Evolutionary conservation across 2,888 invertebrate genomes (phyloP), one percentile per base, ranked within the genome.

Genomic region (Drosophila nr. medialis): DNA sequence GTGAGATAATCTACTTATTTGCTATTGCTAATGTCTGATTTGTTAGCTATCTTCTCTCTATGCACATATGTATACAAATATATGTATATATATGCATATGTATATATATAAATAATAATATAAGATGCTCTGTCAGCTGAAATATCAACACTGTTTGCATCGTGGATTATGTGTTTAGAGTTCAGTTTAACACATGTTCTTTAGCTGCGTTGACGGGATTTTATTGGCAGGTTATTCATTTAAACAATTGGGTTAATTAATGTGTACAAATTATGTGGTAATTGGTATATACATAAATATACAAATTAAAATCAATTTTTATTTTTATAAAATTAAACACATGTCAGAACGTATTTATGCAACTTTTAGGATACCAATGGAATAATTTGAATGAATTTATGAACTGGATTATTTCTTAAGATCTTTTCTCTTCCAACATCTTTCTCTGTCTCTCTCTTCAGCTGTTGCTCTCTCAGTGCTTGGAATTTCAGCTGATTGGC

Each of bases 41-140:
- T 65, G 59, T 82, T 82, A 72, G 83, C 69, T 82, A 69, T 27
- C 50, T 60, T 15, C 36, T 69, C 61, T 73, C 65, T 50, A 38
- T 65, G 8, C 49, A 58, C 15, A 36, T 63, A 34, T 38, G 13
- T 65, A 45, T 67, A 29, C 69, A 54, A 63, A 36, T 65, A 48
- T 63, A 40, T 61, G 55, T 84, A 36, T 53, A 56, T 55, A 66
- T 50, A 56, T 60, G 53, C 70, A 64, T 73, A 15, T 55, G 13
- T 18, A 24, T 36, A 24, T 45, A 45, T 24, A 24, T 54, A 10
- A 48, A 48, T 77, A 83, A 72, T 64, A 55, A 64, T 64, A n/a
- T n/a, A 24, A 55, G 24, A 45, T n/a, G 59, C 56, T 48, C 27
- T 10, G 11, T 24, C 51, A 58, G 61, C 66, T 53, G 34, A 67